Conservation (phyloP, 2,797 vertebrate species). For the Dendrocincla fuliginosa region DNA sequence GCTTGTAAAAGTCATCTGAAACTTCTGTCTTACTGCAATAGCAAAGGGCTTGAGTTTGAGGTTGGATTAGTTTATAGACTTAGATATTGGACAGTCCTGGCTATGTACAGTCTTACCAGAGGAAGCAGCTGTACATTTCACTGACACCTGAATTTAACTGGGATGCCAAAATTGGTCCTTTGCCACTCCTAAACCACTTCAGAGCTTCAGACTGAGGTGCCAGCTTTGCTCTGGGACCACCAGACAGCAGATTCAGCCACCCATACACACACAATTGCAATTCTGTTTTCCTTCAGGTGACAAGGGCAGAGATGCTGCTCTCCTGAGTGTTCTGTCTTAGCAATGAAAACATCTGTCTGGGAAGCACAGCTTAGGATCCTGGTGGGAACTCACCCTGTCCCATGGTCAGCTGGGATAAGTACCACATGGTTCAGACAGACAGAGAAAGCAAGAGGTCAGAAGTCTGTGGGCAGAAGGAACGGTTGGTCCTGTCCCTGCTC, state of each 20-base stretch:
- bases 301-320: neutral
- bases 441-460: neutral
- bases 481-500: neutral
- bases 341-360: neutral
- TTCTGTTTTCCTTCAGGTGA: neutral
- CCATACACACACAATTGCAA: neutral
- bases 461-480: neutral
- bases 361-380: neutral
- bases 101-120: neutral
- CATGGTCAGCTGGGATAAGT: neutral
- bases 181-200: neutral
- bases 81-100: neutral
- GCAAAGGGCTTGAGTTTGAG: neutral
- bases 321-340: neutral
- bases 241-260: neutral
- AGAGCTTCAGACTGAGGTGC: neutral
- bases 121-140: neutral
- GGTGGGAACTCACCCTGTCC: neutral
- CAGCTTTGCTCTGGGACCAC: neutral
- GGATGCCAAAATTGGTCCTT: neutral
- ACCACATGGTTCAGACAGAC: neutral
- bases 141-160: neutral
- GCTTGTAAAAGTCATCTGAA: neutral
- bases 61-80: neutral
- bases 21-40: neutral